Evolutionary conservation across 1,140 invertebrate species (phyloP).

Genomic region (Diprion similis): DNA sequence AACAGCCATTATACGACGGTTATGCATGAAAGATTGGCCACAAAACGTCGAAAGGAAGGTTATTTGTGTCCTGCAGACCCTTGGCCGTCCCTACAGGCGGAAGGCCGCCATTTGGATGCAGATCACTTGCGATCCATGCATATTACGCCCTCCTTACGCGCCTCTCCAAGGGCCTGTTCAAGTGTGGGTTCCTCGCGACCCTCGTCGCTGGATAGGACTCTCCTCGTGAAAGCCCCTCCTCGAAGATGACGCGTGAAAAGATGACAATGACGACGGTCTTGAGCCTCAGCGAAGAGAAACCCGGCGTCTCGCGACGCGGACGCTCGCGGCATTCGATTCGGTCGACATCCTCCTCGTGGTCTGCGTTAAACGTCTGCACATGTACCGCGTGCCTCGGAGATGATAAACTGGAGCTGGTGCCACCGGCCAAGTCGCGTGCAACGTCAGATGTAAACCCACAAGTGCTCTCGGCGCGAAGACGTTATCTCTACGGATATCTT

Average conservation of each 20-base stretch:
- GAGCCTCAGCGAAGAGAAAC: background rate
- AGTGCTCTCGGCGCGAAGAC: background rate
- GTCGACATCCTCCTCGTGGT: background rate
- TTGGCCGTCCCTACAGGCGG: background rate
- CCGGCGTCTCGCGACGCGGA: background rate
- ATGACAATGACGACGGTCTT: background rate
- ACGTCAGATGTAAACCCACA: background rate
- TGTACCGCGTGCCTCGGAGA: background rate
- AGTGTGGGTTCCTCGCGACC: background rate
- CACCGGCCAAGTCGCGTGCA: background rate
- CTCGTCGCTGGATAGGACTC: no score
- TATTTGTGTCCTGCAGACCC: conserved; percentile 1
- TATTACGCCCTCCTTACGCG: background rate
- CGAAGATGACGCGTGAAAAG: background rate
- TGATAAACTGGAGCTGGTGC: no score
- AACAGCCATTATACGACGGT: background rate
- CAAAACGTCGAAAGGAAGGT: background rate
- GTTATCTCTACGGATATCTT: background rate
- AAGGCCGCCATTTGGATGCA: background rate
- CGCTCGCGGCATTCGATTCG: background rate
- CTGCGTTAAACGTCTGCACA: background rate
- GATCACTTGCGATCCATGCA: background rate
- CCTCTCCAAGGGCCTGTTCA: background rate
- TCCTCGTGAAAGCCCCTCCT: background rate
- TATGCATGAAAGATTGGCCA: conserved; percentile 1